Conservation (phyloP, 23 tunicate species). For the Botrylloides violaceus region DNA sequence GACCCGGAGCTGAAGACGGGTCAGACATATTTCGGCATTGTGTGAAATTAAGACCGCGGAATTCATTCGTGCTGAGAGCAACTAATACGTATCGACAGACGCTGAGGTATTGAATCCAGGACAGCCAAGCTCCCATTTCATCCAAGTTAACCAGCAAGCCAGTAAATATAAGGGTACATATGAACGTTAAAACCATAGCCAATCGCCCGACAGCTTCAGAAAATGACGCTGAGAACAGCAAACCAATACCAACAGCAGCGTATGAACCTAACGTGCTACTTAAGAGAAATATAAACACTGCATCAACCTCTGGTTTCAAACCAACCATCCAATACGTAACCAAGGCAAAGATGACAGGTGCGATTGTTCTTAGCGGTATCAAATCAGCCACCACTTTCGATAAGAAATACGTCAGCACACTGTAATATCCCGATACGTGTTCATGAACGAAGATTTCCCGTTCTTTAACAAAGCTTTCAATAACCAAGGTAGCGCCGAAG, state of each 20-base stretch:
- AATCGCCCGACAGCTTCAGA: constrained; percentile 45
- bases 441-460: constrained; percentile 76
- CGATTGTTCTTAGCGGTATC: constrained; percentile 76
- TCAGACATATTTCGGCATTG: constrained; percentile 13
- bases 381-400: constrained; percentile 77
- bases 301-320: constrained; percentile 67
- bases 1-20: neutral
- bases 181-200: constrained; percentile 52
- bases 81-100: constrained; percentile 31
- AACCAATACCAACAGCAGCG: constrained; percentile 67
- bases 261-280: constrained; percentile 46
- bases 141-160: constrained; percentile 65
- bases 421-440: constrained; percentile 81
- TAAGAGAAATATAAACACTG: constrained; percentile 65
- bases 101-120: constrained; percentile 84
- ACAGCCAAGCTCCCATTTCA: constrained; percentile 69
- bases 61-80: constrained; percentile 48
- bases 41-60: constrained; percentile 25
- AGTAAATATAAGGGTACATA: constrained; percentile 73
- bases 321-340: constrained; percentile 99
- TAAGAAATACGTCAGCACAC: constrained; percentile 70
- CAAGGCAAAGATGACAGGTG: constrained; percentile 65
- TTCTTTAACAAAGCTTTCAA: constrained; percentile 69
- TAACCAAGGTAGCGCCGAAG: constrained; percentile 70
- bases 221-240: constrained; percentile 70